Percentiles rank a stretch among this genome's conserved stretches.
phyloP scores from a whole-genome alignment of 2,113 vertebrate species.

The Laticauda laticaudata region DNA sequence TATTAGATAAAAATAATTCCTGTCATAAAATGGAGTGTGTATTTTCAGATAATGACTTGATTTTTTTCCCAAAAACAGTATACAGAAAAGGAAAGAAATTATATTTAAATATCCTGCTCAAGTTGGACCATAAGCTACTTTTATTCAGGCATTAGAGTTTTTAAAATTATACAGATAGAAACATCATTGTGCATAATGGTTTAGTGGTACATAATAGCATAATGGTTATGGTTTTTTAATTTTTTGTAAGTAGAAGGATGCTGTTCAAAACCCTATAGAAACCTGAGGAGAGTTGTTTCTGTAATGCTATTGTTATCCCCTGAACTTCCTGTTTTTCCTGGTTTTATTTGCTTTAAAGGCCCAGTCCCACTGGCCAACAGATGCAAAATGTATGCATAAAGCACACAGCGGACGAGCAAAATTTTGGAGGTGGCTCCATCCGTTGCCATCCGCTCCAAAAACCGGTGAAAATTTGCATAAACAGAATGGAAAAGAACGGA shows the following conservation, averaged over 20 bases:
- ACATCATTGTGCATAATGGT: neutral
- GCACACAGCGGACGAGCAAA: too few relatives aligned
- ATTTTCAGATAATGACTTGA: neutral
- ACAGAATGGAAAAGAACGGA: too few relatives aligned
- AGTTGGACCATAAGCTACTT: too few relatives aligned
- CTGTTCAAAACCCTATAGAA: neutral
- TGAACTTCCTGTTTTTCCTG: neutral
- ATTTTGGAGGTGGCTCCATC: too few relatives aligned
- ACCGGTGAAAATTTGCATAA: too few relatives aligned
- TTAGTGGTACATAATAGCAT: neutral
- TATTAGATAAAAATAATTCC: neutral
- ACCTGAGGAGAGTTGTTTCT: neutral
- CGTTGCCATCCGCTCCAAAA: too few relatives aligned
- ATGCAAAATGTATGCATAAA: too few relatives aligned
- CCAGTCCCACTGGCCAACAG: too few relatives aligned
- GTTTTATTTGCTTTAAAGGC: neutral
- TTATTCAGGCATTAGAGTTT: too few relatives aligned
- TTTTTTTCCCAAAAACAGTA: neutral
- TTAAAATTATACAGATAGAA: neutral
- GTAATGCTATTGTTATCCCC: neutral
- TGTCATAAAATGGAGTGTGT: neutral
- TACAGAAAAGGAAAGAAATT: neutral
- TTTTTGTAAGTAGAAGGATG: neutral
- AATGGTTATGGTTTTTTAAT: neutral
- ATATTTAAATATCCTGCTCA: neutral